Conservation (phyloP, 2,113 vertebrate genomes). For the Archocentrus centrarchus region DNA sequence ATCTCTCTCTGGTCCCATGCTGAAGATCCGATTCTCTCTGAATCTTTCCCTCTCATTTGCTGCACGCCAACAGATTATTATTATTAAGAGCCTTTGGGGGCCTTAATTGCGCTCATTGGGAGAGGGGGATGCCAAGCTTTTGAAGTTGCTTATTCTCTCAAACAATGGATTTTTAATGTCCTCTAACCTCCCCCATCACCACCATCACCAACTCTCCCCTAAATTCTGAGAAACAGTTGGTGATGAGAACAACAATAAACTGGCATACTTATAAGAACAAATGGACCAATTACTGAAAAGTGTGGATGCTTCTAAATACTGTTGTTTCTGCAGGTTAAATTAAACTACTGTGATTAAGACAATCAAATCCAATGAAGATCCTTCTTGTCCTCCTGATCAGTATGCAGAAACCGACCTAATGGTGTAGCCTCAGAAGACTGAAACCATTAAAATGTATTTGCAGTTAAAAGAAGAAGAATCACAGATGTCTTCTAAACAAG, state of each 20-base stretch:
- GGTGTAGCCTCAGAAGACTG: neutral
- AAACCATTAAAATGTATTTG: neutral
- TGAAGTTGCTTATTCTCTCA: slow-evolving; percentile 63
- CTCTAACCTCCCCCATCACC: neutral
- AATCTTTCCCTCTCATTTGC: slow-evolving; percentile 27
- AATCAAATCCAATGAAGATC: neutral
- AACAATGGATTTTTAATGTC: slow-evolving; percentile 78
- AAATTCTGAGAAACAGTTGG: slow-evolving; percentile 36
- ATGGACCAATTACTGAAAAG: slow-evolving; percentile 38
- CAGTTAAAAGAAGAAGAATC: neutral
- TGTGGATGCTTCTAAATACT: slow-evolving; percentile 33
- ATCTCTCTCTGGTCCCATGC: slow-evolving; percentile 1
- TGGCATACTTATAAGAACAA: slow-evolving; percentile 16
- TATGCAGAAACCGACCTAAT: neutral
- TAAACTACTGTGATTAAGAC: neutral
- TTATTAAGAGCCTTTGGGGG: slow-evolving; percentile 64
- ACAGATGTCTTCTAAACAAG: neutral
- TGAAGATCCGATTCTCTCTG: slow-evolving; percentile 34
- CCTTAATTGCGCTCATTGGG: slow-evolving; percentile 73
- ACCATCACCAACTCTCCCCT: neutral
- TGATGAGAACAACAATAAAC: slow-evolving; percentile 68
- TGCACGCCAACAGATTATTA: slow-evolving; percentile 51
- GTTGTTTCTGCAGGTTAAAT: slow-evolving; percentile 10
- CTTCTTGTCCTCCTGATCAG: neutral
- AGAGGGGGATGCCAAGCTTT: slow-evolving; percentile 58